Base-by-base conservation (phyloP, 1,140 invertebrate genomes). In the Aporrectodea caliginosa region DNA sequence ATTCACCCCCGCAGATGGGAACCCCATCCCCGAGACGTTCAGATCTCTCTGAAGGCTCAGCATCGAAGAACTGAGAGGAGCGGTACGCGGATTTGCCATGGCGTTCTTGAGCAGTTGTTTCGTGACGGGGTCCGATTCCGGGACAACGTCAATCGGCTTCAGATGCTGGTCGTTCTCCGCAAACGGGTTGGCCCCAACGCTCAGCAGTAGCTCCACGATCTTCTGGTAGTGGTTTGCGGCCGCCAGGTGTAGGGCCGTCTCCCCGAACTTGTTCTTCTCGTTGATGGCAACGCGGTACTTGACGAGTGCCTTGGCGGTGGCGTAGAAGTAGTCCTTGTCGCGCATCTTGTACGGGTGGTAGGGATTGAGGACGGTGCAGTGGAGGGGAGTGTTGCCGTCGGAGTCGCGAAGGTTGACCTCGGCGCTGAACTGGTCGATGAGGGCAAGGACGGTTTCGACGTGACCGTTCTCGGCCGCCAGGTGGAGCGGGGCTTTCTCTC, bases 101-200 rank as follows among this genome's bases (percentile, higher is more conserved):
- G 80, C 80, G 2, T 31, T 78, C 33, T 81, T 81, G n/a, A 81
- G 80, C 16, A 81, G 69, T 58, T 81, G 76, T 33, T 78, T 81
- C 16, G 80, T 78, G 69, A 81, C 77, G 35, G 77, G 72, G 69
- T 81, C 80, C 1, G 80, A 35, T 34, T 81, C 80, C 31, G 77
- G 77, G n/a, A 81, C 76, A 30, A 78, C 31, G 35, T 81, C 80
- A 31, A 81, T 73, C 0, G 80, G 80, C 35, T 81, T 81, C 80
- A 81, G n/a, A 6, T 71, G 30, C 27, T 78, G 33, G 22, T 81
- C 35, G 31, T 81, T 78, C 58, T 81, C 80, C 22, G 73, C 71
- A 69, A 81, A 78, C 16, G 80, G 76, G 34, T 81, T 81, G 70
- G 80, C 80, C n/a, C 80, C 80, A 30, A 78, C 77, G 30, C 43